Conservation (phyloP, 2,113 vertebrate species). For the Poeciliopsis retropinna region DNA sequence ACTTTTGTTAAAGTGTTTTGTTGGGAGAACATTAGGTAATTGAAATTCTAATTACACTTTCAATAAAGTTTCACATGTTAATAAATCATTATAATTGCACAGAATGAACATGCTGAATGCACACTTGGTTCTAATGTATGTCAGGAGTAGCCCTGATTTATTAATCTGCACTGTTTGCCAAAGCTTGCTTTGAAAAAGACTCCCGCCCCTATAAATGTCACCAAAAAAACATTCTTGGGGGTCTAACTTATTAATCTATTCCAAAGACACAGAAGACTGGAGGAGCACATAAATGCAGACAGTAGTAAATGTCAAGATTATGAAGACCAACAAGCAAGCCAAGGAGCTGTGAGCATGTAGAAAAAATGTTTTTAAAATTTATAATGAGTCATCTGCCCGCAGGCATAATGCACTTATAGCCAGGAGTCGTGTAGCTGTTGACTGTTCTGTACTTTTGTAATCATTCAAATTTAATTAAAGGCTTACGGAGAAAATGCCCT, state of each 20-base stretch:
- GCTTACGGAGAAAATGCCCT: constrained; percentile 74
- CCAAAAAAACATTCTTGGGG: constrained; percentile 7
- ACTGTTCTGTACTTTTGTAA: constrained; percentile 79
- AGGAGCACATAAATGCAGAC: constrained; percentile 27
- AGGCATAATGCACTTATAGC: constrained; percentile 66
- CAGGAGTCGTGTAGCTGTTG: constrained; percentile 72
- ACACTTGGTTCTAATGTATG: constrained; percentile 9
- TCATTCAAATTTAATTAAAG: constrained; percentile 83
- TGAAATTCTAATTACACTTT: constrained; percentile 26
- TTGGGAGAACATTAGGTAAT: constrained; percentile 8
- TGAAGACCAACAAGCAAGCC: constrained; percentile 37
- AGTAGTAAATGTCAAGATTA: constrained; percentile 49
- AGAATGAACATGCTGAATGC: constrained; percentile 32
- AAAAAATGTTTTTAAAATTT: constrained; percentile 34
- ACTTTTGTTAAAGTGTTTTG: not conserved
- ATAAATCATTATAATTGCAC: constrained; percentile 43
- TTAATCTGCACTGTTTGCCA: constrained; percentile 21
- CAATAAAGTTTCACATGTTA: constrained; percentile 23
- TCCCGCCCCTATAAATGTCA: constrained; percentile 24
- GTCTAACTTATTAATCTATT: constrained; percentile 26
- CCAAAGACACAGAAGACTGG: constrained; percentile 20
- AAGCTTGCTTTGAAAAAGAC: constrained; percentile 26
- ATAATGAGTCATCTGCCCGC: constrained; percentile 67
- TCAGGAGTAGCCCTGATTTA: constrained; percentile 3
- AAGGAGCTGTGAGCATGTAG: constrained; percentile 33